Evolutionary conservation across 2,113 vertebrate genomes (phyloP).

Genomic region (Nesospiza acunhae): DNA sequence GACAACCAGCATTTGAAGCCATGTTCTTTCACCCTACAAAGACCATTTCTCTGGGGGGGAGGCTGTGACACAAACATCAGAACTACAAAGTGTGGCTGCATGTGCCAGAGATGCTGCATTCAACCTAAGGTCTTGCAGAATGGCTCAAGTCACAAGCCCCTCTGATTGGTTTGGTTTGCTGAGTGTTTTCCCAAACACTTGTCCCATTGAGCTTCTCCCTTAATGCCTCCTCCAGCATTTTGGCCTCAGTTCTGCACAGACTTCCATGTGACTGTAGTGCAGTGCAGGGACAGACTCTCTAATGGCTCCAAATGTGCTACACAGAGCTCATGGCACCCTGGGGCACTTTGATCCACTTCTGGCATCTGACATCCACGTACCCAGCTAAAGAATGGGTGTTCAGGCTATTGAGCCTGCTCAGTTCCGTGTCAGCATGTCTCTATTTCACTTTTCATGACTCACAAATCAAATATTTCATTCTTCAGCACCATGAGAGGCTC

Average conservation of each 20-base stretch:
- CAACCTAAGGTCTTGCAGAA: not conserved
- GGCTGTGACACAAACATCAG: not conserved
- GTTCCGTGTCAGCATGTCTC: not conserved
- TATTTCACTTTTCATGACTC: not conserved
- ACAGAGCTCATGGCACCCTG: not conserved
- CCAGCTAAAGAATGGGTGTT: not conserved
- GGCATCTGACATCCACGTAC: not conserved
- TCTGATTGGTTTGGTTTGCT: not conserved
- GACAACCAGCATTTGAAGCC: not conserved
- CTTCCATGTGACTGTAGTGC: accelerated
- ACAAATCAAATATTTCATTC: slow-evolving; percentile 4
- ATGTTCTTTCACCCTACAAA: not conserved
- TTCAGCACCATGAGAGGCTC: not conserved
- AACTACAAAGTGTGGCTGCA: accelerated
- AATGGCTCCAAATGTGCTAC: not conserved
- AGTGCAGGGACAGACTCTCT: not conserved
- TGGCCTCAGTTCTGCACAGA: not conserved
- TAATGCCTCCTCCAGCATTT: not conserved
- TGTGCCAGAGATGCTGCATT: not conserved
- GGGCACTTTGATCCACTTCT: not conserved
- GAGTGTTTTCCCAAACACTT: not conserved
- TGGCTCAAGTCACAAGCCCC: not conserved
- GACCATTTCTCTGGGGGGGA: not conserved
- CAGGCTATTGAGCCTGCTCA: not conserved
- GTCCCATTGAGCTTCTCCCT: not conserved